Evolutionary conservation across 2,797 vertebrate genomes (phyloP), one percentile per base, ranked within the genome.

Genomic region (Fundulus diaphanus): DNA sequence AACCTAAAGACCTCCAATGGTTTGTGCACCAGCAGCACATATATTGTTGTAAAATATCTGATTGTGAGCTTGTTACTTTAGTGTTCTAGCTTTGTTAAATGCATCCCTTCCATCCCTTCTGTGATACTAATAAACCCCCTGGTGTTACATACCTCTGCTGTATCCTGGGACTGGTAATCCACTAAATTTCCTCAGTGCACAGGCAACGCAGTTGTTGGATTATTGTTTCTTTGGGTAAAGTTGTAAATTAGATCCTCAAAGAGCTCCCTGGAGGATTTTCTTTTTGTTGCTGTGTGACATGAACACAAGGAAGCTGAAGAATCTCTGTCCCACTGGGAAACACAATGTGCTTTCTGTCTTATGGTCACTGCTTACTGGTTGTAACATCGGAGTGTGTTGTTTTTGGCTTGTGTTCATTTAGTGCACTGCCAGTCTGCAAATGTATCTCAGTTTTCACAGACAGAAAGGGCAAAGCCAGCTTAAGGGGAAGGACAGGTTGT

Each of bases 381-480:
- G 52, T 63, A 73, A 69, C 86, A 40, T 65, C 31, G 79, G 57
- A 65, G 22, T 81, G 76, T 78, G 59, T 71, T 67, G 57, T 73
- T 79, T 74, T 76, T 77, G 73, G 79, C 70, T 37, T 48, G 51
- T 59, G 80, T 72, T 59, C 68, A 61, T 80, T 63, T 27, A 46
- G 37, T 73, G 40, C 51, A 42, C 68, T 79, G 56, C 24, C 76
- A 79, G 76, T 74, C 63, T 74, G 67, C 40, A 75, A 46, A 42
- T 52, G 68, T 76, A 35, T 46, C 49, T 78, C 27, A 40, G n/a
- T 82, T 73, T 82, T 71, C 68, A 66, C 35, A 70, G 71, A 86
- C 80, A 74, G 56, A 73, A 89, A 86, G 80, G 85, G 77, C 79
- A 85, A 84, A 80, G 69, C 37, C 81, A 82, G 84, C 80, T 79